phyloP scores from a whole-genome alignment of 2,797 vertebrate genomes.

The Notamacropus eugenii region DNA sequence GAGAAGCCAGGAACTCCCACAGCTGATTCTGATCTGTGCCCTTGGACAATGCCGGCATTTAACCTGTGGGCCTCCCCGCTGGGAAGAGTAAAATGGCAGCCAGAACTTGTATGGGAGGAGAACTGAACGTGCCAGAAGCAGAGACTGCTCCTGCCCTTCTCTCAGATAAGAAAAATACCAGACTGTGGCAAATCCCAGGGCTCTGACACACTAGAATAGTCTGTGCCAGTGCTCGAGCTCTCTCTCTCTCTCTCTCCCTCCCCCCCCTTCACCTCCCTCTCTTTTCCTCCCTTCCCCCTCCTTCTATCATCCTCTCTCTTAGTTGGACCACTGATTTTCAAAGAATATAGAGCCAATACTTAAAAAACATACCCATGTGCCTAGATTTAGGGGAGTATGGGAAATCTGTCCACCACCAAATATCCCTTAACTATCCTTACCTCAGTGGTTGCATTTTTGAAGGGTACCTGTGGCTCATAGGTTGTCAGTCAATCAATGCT shows the following conservation, averaged over 20 bases:
- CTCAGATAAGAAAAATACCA: neutral
- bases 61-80: slow-evolving; percentile 1
- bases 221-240: neutral
- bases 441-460: neutral
- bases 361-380: neutral
- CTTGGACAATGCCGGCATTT: slow-evolving; percentile 2
- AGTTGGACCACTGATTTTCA: neutral
- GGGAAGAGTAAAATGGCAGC: slow-evolving; percentile 1
- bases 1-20: neutral
- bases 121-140: neutral
- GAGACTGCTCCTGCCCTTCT: neutral
- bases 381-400: neutral
- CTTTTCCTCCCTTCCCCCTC: neutral
- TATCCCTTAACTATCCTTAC: neutral
- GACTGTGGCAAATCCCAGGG: neutral
- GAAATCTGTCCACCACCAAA: neutral
- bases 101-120: slow-evolving; percentile 2
- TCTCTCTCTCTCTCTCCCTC: too few relatives aligned
- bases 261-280: too few relatives aligned
- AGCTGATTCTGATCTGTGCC: neutral
- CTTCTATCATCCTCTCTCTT: neutral
- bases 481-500: neutral
- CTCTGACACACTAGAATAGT: neutral
- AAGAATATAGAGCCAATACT: neutral
- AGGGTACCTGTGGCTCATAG: neutral